phyloP scores from a whole-genome alignment of 2,888 invertebrate species.

The Leptinotarsa peninsularis region DNA sequence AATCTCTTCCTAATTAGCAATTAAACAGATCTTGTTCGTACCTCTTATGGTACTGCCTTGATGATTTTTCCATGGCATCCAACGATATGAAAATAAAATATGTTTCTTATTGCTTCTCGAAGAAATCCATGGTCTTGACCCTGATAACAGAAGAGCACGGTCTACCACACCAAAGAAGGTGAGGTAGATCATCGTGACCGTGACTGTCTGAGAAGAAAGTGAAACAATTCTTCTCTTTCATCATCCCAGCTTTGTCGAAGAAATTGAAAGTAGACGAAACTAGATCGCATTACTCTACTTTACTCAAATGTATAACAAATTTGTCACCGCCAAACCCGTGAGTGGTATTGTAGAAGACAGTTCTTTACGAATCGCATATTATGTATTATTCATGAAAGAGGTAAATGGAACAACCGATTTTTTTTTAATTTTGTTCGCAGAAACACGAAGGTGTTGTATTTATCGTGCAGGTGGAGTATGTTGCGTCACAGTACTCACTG shows the following conservation, averaged over 20 bases:
- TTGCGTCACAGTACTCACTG: neutral
- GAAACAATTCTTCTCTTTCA: neutral
- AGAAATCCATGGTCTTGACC: neutral
- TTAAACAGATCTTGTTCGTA: too few relatives aligned
- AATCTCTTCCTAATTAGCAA: too few relatives aligned
- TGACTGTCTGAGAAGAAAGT: neutral
- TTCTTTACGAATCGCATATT: neutral
- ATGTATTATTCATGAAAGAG: neutral
- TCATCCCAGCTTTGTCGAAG: neutral
- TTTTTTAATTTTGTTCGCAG: constrained; percentile 6
- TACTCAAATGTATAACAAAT: neutral
- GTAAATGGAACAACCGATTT: constrained; percentile 3
- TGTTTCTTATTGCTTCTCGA: neutral
- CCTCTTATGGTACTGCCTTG: too few relatives aligned
- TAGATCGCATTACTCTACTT: neutral
- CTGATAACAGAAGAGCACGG: neutral
- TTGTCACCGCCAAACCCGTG: constrained; percentile 1
- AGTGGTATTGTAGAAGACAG: neutral
- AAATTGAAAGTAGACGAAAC: neutral
- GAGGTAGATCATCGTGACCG: neutral
- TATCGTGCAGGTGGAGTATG: constrained; percentile 13
- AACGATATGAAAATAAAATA: neutral
- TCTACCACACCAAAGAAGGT: neutral
- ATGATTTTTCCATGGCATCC: too few relatives aligned
- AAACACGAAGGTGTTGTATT: neutral